Base-by-base conservation (phyloP, 2,888 invertebrate species). In the Tetragonisca angustula region DNA sequence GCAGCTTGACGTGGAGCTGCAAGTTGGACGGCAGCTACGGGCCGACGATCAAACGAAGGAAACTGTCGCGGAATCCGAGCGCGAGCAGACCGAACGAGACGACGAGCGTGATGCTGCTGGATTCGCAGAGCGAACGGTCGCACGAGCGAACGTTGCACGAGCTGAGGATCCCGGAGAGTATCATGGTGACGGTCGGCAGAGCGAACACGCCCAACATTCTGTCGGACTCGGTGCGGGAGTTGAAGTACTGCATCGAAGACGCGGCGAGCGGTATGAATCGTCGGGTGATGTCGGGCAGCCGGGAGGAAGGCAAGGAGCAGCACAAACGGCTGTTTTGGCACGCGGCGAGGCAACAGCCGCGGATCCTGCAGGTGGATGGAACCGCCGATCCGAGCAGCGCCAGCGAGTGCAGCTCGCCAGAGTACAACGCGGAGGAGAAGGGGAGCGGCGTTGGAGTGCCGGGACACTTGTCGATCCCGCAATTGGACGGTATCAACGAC, bases 401-500 rank as follows among this genome's bases (percentile, higher is more conserved):
- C 5, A 95, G 95, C 83, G 90, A 90, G 49, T 95, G 95, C 87
- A 95, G 94, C 72, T 94, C 94, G 4, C 94, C 94, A 2, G 94
- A 94, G 74, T 93, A 93, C 74, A 92, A 90, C 27, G 86, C 90
- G 15, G 94, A 94, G 43, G 94, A 94, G 50, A 90, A 91, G 73
- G 32, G 32, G 4, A 32, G 79, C 89, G 19, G 72, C 79, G 1
- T 70, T 67, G 0, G 79, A 15, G 79, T 85, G 15, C 61, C 87
- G 6, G 91, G 91, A 24, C 89, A 91, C 3, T 90, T 85, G 56
- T 83, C 43, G 43, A 96, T 97, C 85, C 96, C 96, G 87, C 97
- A 97, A 93, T 94, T 97, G 75, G 97, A 97, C 92, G 97, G 97
- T 21, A 96, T 97, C 4, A 96, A 96, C 87, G 97, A 97, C 87